Percentiles rank a stretch among this genome's conserved stretches.
These are phyloP conservation scores for Pachypsylla venusta DNA, from an alignment of 1,140 invertebrate genomes.

Conservation along the genomic window DNA sequence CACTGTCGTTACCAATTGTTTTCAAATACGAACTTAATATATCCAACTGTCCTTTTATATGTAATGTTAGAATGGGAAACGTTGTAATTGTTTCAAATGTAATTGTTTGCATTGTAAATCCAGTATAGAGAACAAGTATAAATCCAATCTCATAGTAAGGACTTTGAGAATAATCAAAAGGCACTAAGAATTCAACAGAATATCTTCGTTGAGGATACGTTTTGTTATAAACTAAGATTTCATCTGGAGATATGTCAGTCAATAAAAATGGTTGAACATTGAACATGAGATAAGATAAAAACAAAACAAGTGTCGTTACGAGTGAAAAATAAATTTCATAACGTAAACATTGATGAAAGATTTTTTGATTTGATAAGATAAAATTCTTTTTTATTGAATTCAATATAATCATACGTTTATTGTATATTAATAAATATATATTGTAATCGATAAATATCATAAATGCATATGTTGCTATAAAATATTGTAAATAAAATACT, in stretches of 20 bases:
- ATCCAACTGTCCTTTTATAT: neutral
- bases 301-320: neutral
- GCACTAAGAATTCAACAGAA: neutral
- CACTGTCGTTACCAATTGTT: neutral
- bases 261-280: neutral
- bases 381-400: neutral
- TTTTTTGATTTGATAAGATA: neutral
- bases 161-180: neutral
- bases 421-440: neutral
- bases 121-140: neutral
- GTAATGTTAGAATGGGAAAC: neutral
- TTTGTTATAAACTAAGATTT: neutral
- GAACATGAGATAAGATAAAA: neutral
- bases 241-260: neutral
- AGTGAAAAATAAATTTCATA: neutral
- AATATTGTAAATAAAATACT: slow-evolving; percentile 3
- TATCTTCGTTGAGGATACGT: neutral
- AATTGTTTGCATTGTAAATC: neutral
- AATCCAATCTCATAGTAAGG: neutral
- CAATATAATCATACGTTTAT: neutral
- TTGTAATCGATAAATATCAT: slow-evolving; percentile 3
- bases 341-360: neutral
- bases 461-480: neutral
- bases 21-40: neutral
- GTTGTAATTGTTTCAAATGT: neutral